A percentile compares a stretch with the other conserved stretches of the same genome.
These are phyloP conservation scores for Triplophysa siluroides DNA, from an alignment of 2,113 vertebrate species.

Conservation along the genomic window DNA sequence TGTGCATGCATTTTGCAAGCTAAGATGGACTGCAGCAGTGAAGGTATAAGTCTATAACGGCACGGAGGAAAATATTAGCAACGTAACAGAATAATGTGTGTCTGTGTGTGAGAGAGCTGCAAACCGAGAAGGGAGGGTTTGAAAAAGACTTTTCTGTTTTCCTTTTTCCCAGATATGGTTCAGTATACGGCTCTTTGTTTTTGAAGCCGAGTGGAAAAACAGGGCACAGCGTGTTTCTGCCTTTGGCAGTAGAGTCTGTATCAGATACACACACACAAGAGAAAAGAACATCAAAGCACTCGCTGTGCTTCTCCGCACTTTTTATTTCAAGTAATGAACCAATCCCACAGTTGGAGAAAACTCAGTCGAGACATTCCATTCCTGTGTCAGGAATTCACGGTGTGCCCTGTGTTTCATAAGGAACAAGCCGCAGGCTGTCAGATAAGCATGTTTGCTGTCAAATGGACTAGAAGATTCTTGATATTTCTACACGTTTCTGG, in stretches of 20 bases:
- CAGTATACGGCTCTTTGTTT: slow-evolving; percentile 34
- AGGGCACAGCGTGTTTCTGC: slow-evolving; percentile 30
- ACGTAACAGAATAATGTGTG: background rate
- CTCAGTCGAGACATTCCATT: slow-evolving; percentile 7
- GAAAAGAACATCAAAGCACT: slow-evolving; percentile 17
- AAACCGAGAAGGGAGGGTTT: slow-evolving; percentile 16
- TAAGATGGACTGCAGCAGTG: too few species aligned
- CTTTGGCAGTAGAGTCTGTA: slow-evolving; percentile 20
- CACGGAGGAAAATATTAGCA: slow-evolving; percentile 1
- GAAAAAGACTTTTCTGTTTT: slow-evolving; percentile 23
- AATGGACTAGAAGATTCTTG: background rate
- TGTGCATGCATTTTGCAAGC: slow-evolving; percentile 14
- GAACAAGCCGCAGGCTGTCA: slow-evolving; percentile 20
- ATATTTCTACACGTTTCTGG: background rate
- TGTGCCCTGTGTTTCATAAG: too few species aligned
- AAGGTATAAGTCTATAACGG: background rate
- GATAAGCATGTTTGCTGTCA: slow-evolving; percentile 38
- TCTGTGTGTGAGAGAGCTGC: background rate
- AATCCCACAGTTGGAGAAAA: background rate
- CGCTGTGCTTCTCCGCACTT: slow-evolving; percentile 4
- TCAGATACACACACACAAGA: background rate
- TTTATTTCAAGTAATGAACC: background rate
- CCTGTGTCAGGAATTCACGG: background rate
- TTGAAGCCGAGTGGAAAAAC: slow-evolving; percentile 37
- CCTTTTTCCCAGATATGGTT: slow-evolving; percentile 21